Evolutionary conservation across 2,888 invertebrate genomes (phyloP).

Genomic region (Drosophila quasianomalipes): DNA sequence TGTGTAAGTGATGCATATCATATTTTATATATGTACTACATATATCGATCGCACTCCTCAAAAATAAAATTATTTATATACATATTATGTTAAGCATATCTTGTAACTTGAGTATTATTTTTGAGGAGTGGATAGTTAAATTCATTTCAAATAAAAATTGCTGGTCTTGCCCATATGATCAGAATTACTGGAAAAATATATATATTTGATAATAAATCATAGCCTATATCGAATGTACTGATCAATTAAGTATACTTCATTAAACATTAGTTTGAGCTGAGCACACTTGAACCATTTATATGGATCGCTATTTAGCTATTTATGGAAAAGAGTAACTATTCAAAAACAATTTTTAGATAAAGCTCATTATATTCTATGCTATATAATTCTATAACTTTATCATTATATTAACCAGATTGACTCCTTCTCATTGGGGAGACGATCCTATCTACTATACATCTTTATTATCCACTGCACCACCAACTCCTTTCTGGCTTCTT

Average conservation of each 20-base stretch:
- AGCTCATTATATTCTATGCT: not conserved
- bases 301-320: too few relatives aligned
- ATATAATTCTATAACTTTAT: not conserved
- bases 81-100: not conserved
- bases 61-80: not conserved
- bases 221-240: accelerated
- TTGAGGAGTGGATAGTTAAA: not conserved
- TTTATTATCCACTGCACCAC: too few relatives aligned
- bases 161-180: too few relatives aligned
- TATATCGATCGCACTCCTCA: not conserved
- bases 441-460: not conserved
- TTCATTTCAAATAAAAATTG: not conserved
- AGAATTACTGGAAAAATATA: too few relatives aligned
- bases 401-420: not conserved
- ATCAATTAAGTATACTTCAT: not conserved
- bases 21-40: not conserved
- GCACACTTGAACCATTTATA: not conserved
- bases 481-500: not conserved
- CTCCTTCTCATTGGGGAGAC: not conserved
- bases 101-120: not conserved
- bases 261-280: not conserved
- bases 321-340: too few relatives aligned
- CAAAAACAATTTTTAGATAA: too few relatives aligned
- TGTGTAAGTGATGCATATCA: not conserved
- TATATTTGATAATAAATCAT: not conserved